Evolutionary conservation across 2,888 invertebrate genomes (phyloP), one percentile per base, ranked within the genome.

Genomic region (Acheta domesticus): DNA sequence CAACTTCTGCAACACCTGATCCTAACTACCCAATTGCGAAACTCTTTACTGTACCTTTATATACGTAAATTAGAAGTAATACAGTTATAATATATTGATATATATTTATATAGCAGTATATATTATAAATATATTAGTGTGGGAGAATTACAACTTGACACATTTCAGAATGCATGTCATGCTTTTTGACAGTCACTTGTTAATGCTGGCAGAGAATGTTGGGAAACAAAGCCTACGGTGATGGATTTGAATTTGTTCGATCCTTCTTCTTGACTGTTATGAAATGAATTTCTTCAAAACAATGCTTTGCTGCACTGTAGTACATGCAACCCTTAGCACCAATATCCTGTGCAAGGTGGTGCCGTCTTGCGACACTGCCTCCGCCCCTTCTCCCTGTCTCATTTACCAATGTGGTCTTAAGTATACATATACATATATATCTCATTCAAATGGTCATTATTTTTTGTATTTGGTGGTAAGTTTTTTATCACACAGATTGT

Each of bases 11-110:
- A 77, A 77, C 78, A 78, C 81, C 86, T 86, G 86, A 86, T 87
- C 86, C 86, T 86, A 87, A 86, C 86, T 86, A 86, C 85, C 86
- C 86, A 86, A 86, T 86, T 87, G 86, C 86, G 86, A 86, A 85
- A 84, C 84, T 85, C 84, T 85, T 80, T 74, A 74, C 85, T 85
- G 84, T 85, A 79, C 78, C 74, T 82, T 78, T n/a, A 19, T 76
- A 76, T 16, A 4, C 77, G 75, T 80, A 78, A 78, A 80, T 80
- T 21, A 77, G 48, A 48, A 48, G 20, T 48, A 48, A 36, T 77
- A 77, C n/a, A 77, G 49, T 77, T 77, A 48, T 77, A 77, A 77
- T 49, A 77, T 49, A 77, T 49, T 77, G 50, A 77, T 77, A 77
- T 21, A 48, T 76, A 77, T 62, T 62, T 62, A 62, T 62, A 62